A percentile compares a stretch with the other conserved stretches of the same genome.
phyloP scores from a whole-genome alignment of 37 sponge, comb jelly and placozoan genomes.

The Mnemiopsis leidyi region DNA sequence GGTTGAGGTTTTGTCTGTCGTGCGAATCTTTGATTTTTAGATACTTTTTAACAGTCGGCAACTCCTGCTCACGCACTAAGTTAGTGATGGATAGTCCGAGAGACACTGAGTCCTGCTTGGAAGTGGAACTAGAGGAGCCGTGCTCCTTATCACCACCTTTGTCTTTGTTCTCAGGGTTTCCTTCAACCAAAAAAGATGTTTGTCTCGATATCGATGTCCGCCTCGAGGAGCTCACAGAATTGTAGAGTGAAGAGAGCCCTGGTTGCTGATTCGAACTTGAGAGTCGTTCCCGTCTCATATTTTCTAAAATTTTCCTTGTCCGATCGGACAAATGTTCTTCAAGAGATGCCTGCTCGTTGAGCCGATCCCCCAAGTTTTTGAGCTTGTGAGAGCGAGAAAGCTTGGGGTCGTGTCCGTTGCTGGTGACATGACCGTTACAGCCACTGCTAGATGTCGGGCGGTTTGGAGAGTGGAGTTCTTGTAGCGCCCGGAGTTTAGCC shows the following conservation, averaged over 20 bases:
- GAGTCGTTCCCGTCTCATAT: neutral
- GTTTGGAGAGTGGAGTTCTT: neutral
- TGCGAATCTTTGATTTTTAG: neutral
- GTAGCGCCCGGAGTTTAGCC: neutral
- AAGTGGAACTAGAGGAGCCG: neutral
- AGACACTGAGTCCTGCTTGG: neutral
- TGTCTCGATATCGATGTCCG: neutral
- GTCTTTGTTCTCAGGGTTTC: neutral
- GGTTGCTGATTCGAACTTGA: neutral
- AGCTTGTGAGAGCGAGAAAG: neutral
- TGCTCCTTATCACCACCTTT: neutral
- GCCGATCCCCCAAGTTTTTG: neutral
- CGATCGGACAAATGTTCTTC: neutral
- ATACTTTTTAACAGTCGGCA: neutral
- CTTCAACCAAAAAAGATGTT: neutral
- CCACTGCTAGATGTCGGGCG: neutral
- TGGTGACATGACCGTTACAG: neutral
- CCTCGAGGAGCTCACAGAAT: neutral
- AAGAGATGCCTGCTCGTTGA: neutral
- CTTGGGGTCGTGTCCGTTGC: neutral
- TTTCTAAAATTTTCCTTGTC: neutral
- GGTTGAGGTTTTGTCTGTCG: neutral
- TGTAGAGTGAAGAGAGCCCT: neutral
- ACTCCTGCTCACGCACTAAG: neutral
- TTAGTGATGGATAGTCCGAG: neutral